Percentiles rank a stretch among this genome's conserved stretches.
phyloP scores from a whole-genome alignment of 2,888 invertebrate genomes.

The Mythimna lalbum region DNA sequence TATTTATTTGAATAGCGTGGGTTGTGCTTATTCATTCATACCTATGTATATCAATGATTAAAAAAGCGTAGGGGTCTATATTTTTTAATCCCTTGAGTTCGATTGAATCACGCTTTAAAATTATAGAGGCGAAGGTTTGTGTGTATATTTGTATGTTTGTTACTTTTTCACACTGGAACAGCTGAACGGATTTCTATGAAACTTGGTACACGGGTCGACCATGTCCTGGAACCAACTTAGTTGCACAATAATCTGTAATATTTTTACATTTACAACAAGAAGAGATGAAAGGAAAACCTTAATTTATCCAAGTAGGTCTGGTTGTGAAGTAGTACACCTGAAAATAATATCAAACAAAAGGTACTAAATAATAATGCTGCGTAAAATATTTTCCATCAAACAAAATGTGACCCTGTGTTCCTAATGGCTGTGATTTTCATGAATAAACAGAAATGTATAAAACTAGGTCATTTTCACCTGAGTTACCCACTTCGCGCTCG shows the following conservation, averaged over 20 bases:
- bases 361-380: background rate
- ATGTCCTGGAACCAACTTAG: too few relatives aligned
- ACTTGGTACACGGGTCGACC: too few relatives aligned
- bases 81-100: background rate
- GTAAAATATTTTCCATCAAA: constrained; percentile 12
- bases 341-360: background rate
- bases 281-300: background rate
- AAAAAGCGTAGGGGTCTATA: background rate
- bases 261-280: too few relatives aligned
- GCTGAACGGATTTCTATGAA: background rate
- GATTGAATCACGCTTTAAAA: too few relatives aligned
- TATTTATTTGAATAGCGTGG: constrained; percentile 35
- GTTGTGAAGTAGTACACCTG: too few relatives aligned
- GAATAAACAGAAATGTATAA: constrained; percentile 47
- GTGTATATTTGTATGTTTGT: too few relatives aligned
- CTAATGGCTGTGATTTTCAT: constrained; percentile 36
- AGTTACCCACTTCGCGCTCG: constrained; percentile 51
- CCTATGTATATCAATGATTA: too few relatives aligned
- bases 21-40: constrained; percentile 21
- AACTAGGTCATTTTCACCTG: constrained; percentile 56
- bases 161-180: background rate
- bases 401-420: constrained; percentile 26
- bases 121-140: too few relatives aligned
- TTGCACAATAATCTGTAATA: background rate
- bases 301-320: background rate